Base-by-base conservation (phyloP, 2,888 invertebrate species). In the Flexamia atlantica region DNA sequence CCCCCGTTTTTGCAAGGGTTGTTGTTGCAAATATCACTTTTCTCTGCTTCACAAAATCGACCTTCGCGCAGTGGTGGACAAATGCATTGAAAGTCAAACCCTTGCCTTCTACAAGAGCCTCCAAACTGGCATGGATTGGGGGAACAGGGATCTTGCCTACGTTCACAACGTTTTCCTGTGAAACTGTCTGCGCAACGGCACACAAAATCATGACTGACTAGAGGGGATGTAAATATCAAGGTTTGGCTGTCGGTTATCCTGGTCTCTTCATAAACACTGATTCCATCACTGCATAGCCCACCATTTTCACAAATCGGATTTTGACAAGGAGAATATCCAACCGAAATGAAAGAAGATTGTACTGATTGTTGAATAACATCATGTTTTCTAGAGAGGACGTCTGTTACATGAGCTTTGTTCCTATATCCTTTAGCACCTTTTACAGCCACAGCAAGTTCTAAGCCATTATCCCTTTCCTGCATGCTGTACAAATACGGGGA, bases 1-100 rank as follows among this genome's bases (percentile, higher is more conserved):
- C 98, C 98, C 10, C 97, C 97, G 89, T 98, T 98, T 88, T 94
- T 94, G 89, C 98, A 98, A 0, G 97, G 97, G 89, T 95, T 96
- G 80, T 93, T 94, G 80, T 95, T 95, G 89, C 98, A 98, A 0
- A 95, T 95, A 88, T 97, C 96, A 42, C 96, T 96, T 87, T 95
- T 93, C 89, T 97, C 97, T 81, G 94, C 89, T 89, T 98, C 97
- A 89, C 98, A 98, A 36, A 94, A 92, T 89, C 95, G 95, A 0
- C 98, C 98, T 89, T 97, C 96, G 84, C 95, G 93, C 82, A 94
- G 93, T 0, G 93, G 90, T 0, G 96, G 94, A 89, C 98, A 98
- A 1, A 93, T 92, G 88, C 98, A 98, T 85, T 94, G 93, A 90
- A 96, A 98, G 88, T 96, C 96, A 53, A 84, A 86, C 0, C 96